phyloP scores from a whole-genome alignment of 2,797 vertebrate species.

The Anas capensis region DNA sequence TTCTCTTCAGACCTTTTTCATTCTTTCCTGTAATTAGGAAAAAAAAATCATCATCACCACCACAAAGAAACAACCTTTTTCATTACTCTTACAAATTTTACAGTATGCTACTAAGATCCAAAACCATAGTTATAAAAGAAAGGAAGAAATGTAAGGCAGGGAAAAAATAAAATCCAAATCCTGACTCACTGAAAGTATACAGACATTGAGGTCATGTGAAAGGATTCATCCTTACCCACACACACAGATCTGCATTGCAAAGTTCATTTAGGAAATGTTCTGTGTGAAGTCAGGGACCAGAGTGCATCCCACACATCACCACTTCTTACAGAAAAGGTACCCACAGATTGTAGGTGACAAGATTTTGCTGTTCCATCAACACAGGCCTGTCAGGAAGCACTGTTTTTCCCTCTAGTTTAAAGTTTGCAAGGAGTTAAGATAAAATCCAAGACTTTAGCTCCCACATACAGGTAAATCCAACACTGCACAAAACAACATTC shows the following conservation, averaged over 20 bases:
- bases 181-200: background rate
- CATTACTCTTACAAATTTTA: background rate
- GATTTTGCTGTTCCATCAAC: background rate
- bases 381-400: background rate
- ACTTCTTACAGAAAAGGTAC: background rate
- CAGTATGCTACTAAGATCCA: background rate
- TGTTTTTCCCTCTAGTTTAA: background rate
- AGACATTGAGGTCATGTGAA: background rate
- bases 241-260: background rate
- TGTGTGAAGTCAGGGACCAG: background rate
- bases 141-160: background rate
- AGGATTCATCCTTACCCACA: background rate
- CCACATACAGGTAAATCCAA: slow-evolving; percentile 43
- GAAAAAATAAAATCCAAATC: background rate
- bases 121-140: background rate
- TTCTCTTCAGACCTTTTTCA: background rate
- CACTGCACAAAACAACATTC: slow-evolving; percentile 22
- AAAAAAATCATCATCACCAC: background rate
- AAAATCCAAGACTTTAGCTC: slow-evolving; percentile 1
- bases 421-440: slow-evolving; percentile 5
- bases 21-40: background rate
- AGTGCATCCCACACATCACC: background rate
- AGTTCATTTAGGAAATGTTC: background rate
- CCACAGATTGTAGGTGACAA: background rate
- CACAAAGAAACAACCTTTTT: background rate